Base-by-base conservation (phyloP, 1,140 invertebrate species). In the Schmidtea mediterranea region DNA sequence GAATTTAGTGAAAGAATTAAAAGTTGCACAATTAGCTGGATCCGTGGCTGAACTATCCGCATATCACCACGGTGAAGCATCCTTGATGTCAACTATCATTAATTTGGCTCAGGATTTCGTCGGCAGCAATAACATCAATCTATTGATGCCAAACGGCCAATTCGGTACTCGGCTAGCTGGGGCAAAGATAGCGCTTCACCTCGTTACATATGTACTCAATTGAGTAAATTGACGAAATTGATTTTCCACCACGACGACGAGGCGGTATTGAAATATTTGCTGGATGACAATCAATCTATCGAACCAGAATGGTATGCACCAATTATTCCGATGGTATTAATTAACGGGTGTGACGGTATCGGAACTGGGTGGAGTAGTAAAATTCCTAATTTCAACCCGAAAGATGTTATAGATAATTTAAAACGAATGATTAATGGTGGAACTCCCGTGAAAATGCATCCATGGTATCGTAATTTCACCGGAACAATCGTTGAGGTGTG, bases 321-420 rank as follows among this genome's bases (percentile, higher is more conserved):
- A 0, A 81, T 97, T 51, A 76, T 98, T 52, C 90, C 90, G 0
- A 92, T 90, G 79, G 73, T 95, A 13, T 66, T 98, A 22, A 79
- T 95, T 0, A 98, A 97, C 63, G 90, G 90, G 13, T 80, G 86
- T 46, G 86, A 94, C 55, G 90, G 90, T 54, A 97, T 97, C 58
- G 90, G 90, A 23, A 98, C 90, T 1, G 90, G 87, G 19, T 98
- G 89, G 89, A 87, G 84, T 65, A 98, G 90, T 0, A 90, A 86
- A 65, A 80, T 97, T 59, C 80, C 82, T 0, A 95, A 94, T 61
- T 86, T 83, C 58, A 86, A 95, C 70, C 81, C 86, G 1, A 68
- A 83, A 51, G 86, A 95, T 52, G 76, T 98, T 50, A 76, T 89
- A 21, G 66, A 71, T 18, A 92, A 92, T 64, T 59, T 98, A 2